Evolutionary conservation across 2,797 vertebrate genomes (phyloP).

Genomic region (Chloroceryle amazona): DNA sequence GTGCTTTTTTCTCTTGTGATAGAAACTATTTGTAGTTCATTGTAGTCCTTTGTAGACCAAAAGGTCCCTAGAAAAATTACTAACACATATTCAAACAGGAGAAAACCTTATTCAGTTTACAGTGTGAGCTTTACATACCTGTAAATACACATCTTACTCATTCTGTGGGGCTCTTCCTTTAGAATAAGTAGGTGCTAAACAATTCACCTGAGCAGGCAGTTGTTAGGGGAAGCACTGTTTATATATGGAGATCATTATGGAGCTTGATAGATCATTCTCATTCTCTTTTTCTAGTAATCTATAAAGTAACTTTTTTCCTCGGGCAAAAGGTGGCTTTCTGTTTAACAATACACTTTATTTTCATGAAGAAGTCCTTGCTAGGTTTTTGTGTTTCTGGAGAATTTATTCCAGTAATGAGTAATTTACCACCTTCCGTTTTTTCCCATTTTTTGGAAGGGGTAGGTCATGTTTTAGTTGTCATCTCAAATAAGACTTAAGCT

Average conservation of each 20-base stretch:
- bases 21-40: background rate
- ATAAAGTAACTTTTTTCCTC: background rate
- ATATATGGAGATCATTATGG: background rate
- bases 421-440: background rate
- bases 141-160: background rate
- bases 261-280: background rate
- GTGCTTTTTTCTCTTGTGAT: background rate
- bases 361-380: background rate
- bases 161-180: background rate
- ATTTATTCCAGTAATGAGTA: background rate
- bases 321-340: background rate
- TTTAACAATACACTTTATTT: background rate
- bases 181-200: background rate
- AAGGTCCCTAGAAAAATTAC: background rate
- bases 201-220: background rate
- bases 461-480: background rate
- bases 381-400: background rate
- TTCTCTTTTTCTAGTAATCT: background rate
- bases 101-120: background rate
- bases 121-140: background rate
- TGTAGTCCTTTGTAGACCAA: background rate
- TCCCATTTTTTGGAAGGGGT: background rate
- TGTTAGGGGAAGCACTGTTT: background rate
- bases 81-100: background rate
- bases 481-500: background rate